Evolutionary conservation across 2,888 invertebrate species (phyloP).

Genomic region (Drosophila yooni): DNA sequence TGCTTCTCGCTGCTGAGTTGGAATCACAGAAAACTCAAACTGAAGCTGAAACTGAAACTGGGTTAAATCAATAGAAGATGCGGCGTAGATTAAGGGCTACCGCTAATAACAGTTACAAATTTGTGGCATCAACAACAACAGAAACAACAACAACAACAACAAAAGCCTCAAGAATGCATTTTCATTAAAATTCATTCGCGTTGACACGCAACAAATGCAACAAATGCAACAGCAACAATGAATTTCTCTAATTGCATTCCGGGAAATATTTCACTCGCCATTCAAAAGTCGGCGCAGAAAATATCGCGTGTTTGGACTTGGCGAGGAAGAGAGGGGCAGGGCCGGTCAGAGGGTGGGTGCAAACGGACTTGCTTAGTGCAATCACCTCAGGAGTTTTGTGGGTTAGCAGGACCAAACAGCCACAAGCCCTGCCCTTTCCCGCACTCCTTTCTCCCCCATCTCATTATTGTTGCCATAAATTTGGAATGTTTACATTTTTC

Average conservation of each 20-base stretch:
- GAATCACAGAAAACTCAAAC: neutral
- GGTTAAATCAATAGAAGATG: constrained; percentile 41
- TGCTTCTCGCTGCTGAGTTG: constrained; percentile 12
- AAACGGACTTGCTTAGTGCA: constrained; percentile 48
- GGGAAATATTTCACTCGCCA: constrained; percentile 28
- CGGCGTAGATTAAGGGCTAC: too few species aligned
- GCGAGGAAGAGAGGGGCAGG: too few species aligned
- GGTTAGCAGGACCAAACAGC: constrained; percentile 60
- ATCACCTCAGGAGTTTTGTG: constrained; percentile 63
- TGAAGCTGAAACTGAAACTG: constrained; percentile 17
- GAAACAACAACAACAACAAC: neutral
- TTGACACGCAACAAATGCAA: constrained; percentile 43
- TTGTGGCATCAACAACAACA: constrained; percentile 5
- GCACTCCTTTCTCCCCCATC: rapidly evolving
- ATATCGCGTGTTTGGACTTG: constrained; percentile 60
- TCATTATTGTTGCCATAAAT: constrained; percentile 44
- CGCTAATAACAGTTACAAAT: constrained; percentile 16
- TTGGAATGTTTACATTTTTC: constrained; percentile 75
- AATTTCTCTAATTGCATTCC: constrained; percentile 30
- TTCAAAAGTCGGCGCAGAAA: constrained; percentile 13
- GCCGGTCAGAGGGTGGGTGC: neutral
- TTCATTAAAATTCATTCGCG: constrained; percentile 26
- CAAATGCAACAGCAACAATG: constrained; percentile 7
- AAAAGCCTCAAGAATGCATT: constrained; percentile 23
- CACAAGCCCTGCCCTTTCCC: neutral